phyloP scores from a whole-genome alignment of 1,140 invertebrate species.

The Eufriesea mexicana region DNA sequence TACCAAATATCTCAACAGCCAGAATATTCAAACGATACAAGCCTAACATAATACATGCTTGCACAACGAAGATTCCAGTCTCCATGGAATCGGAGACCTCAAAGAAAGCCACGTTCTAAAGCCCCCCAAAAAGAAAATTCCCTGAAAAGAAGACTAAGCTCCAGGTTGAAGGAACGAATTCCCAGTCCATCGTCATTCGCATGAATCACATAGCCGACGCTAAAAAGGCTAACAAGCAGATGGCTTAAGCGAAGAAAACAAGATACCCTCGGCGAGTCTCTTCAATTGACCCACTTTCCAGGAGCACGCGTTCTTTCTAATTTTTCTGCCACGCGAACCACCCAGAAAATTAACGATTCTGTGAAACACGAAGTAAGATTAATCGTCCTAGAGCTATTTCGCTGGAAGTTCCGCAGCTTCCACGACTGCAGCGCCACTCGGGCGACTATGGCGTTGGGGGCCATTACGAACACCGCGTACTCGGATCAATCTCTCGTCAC shows the following conservation, averaged over 20 bases:
- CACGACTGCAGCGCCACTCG: not conserved
- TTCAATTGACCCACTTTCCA: conserved; percentile 18
- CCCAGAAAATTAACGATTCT: conserved; percentile 9
- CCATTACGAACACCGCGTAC: conserved; percentile 14
- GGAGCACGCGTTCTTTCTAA: not conserved
- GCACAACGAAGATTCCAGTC: too few relatives aligned
- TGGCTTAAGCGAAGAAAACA: not conserved
- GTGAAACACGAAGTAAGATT: conserved; percentile 2
- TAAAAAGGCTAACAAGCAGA: not conserved
- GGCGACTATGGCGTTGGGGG: conserved; percentile 10
- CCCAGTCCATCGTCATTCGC: too few relatives aligned
- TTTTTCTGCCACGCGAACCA: not conserved
- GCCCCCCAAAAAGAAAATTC: too few relatives aligned
- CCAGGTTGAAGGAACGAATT: too few relatives aligned
- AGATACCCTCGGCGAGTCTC: not conserved
- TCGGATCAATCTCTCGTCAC: conserved; percentile 12
- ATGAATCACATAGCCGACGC: too few relatives aligned
- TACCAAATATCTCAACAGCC: too few relatives aligned
- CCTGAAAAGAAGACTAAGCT: too few relatives aligned
- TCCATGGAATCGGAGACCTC: too few relatives aligned
- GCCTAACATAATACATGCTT: too few relatives aligned
- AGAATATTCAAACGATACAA: too few relatives aligned
- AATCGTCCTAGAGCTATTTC: not conserved
- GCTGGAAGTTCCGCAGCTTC: not conserved
- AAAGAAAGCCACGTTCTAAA: too few relatives aligned